Percentiles rank a stretch among this genome's conserved stretches.
Evolutionary conservation across 2,888 invertebrate species (phyloP).

Genomic region (Euzophera pinguis): DNA sequence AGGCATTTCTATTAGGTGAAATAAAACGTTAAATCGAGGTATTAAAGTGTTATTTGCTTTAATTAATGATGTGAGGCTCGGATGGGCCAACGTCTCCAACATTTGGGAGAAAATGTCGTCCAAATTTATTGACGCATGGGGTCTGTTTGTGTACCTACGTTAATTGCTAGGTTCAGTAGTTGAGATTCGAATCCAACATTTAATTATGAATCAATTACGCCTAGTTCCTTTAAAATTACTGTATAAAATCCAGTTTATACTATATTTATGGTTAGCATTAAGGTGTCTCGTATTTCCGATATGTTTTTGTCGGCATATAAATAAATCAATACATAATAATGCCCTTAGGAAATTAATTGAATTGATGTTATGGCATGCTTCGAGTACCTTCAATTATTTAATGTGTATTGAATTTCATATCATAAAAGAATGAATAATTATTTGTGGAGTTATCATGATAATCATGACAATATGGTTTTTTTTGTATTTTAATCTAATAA

Average conservation of each 20-base stretch:
- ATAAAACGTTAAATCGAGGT: slow-evolving; percentile 49
- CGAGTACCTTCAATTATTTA: neutral
- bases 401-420: neutral
- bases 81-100: slow-evolving; percentile 13
- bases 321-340: slow-evolving; percentile 3
- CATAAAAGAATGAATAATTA: neutral
- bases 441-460: neutral
- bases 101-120: slow-evolving; percentile 15
- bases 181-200: slow-evolving; percentile 15
- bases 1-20: slow-evolving; percentile 42
- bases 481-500: too few species aligned
- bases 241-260: neutral
- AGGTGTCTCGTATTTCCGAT: neutral
- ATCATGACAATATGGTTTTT: too few species aligned
- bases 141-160: slow-evolving; percentile 13
- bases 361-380: neutral
- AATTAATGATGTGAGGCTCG: slow-evolving; percentile 35
- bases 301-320: neutral
- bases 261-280: neutral
- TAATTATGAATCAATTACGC: slow-evolving; percentile 12
- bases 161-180: slow-evolving; percentile 12
- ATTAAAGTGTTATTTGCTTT: slow-evolving; percentile 57
- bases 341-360: neutral
- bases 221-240: neutral
- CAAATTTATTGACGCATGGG: slow-evolving; percentile 22